Evolutionary conservation across 2,113 vertebrate species (phyloP).

Genomic region (Bungarus multicinctus): DNA sequence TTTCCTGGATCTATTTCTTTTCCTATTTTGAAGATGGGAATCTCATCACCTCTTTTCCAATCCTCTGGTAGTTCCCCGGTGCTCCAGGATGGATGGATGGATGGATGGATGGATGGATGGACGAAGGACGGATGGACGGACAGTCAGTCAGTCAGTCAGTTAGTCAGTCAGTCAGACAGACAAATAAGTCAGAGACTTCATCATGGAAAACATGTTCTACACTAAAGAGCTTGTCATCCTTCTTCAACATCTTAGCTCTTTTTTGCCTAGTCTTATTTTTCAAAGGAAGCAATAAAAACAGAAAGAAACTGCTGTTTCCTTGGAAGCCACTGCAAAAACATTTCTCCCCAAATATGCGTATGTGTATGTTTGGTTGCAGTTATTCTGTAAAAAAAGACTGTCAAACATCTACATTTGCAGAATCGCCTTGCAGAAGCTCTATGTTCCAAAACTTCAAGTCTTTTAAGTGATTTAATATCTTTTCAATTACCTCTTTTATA

Average conservation of each 20-base stretch:
- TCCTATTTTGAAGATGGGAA: too few species aligned
- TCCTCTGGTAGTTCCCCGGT: too few species aligned
- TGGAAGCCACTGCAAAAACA: not conserved
- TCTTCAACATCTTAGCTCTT: not conserved
- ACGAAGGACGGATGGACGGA: too few species aligned
- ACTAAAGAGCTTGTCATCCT: not conserved
- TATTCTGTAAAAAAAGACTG: not conserved
- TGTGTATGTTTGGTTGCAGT: not conserved
- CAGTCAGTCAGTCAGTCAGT: fast-evolving
- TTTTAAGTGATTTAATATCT: not conserved
- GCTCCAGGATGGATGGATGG: too few species aligned
- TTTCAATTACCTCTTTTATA: not conserved
- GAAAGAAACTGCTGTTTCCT: not conserved
- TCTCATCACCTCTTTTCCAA: too few species aligned
- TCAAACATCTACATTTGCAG: not conserved
- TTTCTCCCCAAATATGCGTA: not conserved
- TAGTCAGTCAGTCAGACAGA: too few species aligned
- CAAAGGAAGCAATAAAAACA: not conserved
- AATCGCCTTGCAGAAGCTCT: not conserved
- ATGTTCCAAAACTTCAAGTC: not conserved
- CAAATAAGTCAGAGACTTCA: not conserved
- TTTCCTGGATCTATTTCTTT: too few species aligned
- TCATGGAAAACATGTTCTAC: not conserved
- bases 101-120: too few species aligned
- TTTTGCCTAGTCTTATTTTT: not conserved